phyloP scores from a whole-genome alignment of 2,797 vertebrate genomes.

The Zenarchopterus dispar region DNA sequence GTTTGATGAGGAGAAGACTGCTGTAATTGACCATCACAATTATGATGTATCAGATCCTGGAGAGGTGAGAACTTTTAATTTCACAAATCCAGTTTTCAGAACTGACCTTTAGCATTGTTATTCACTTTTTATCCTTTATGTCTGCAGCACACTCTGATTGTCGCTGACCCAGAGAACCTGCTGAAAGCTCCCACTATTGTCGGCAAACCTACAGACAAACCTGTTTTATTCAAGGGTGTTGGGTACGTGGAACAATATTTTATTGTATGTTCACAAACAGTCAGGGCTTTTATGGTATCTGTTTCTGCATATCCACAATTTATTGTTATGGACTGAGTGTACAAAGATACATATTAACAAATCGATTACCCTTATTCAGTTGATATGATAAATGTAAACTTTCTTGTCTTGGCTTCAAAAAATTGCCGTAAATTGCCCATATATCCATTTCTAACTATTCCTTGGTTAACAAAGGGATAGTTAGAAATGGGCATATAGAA shows the following conservation, averaged over 20 bases:
- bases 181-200: slow-evolving; percentile 97
- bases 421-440: too few species aligned
- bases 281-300: too few species aligned
- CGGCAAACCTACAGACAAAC: slow-evolving; percentile 88
- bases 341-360: background rate
- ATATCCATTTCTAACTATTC: too few species aligned
- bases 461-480: too few species aligned
- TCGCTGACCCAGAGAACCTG: slow-evolving; percentile 91
- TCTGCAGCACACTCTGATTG: slow-evolving; percentile 91
- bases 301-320: too few species aligned
- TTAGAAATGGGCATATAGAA: too few species aligned
- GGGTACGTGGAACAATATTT: slow-evolving; percentile 83
- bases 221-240: slow-evolving; percentile 94
- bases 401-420: too few species aligned
- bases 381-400: background rate
- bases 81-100: background rate
- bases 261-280: too few species aligned
- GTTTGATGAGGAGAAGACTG: slow-evolving; percentile 96
- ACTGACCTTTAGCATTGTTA: background rate
- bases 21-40: slow-evolving; percentile 97
- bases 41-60: slow-evolving; percentile 94
- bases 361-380: background rate
- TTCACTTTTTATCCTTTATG: slow-evolving; percentile 19
- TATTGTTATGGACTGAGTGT: too few species aligned
- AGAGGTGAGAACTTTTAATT: slow-evolving; percentile 82